phyloP scores from a whole-genome alignment of 2,113 vertebrate genomes.

The Hydropotes inermis region DNA sequence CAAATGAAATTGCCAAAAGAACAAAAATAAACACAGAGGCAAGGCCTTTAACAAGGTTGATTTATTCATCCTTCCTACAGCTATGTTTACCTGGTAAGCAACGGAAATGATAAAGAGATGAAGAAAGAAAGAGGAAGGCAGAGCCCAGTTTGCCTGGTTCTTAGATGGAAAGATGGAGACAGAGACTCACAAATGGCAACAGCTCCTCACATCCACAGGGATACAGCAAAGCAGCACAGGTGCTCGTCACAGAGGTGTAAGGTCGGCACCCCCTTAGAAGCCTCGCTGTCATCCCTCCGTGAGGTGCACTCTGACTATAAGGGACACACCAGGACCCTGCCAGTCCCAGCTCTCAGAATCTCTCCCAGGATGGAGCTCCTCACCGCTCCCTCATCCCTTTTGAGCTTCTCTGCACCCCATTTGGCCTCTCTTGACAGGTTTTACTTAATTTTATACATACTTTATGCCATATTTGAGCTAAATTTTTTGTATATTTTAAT shows the following conservation, averaged over 20 bases:
- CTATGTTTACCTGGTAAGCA: not conserved
- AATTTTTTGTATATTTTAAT: not conserved
- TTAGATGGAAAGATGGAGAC: fast-evolving
- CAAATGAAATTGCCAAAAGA: not conserved
- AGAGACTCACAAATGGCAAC: not conserved
- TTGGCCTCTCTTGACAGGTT: not conserved
- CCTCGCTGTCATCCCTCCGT: not conserved
- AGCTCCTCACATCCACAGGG: not conserved
- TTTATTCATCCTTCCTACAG: not conserved
- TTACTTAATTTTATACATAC: not conserved
- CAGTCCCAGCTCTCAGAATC: not conserved
- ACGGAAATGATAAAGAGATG: not conserved
- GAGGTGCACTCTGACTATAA: not conserved
- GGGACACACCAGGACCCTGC: not conserved
- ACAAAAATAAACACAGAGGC: not conserved
- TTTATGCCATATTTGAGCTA: not conserved
- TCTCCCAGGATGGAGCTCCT: not conserved
- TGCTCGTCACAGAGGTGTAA: not conserved
- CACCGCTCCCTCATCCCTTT: not conserved
- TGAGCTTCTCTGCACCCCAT: not conserved
- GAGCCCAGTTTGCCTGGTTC: not conserved
- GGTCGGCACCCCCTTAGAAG: not conserved
- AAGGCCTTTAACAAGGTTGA: not conserved
- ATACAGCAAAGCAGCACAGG: not conserved
- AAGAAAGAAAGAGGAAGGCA: not conserved